A percentile compares a stretch with the other conserved stretches of the same genome.
phyloP scores from a whole-genome alignment of 2,797 vertebrate species.

The Acrossocheilus fasciatus region DNA sequence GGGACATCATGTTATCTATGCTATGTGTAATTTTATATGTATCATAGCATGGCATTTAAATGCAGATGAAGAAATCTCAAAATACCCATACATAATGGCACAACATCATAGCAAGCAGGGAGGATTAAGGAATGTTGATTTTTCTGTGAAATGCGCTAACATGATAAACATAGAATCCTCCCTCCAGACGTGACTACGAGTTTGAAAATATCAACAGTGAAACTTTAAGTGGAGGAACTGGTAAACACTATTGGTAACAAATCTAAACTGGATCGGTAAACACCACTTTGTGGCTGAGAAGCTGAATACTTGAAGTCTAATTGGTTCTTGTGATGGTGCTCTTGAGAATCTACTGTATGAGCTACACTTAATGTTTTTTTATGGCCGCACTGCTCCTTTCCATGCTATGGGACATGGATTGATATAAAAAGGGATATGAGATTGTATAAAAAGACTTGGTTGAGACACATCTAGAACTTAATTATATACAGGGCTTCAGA shows the following conservation, averaged over 20 bases:
- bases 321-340: neutral
- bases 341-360: neutral
- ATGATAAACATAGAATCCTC: conserved; percentile 5
- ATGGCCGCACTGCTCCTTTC: neutral
- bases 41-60: neutral
- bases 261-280: neutral
- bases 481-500: neutral
- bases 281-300: neutral
- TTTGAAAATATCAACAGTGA: conserved; percentile 6
- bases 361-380: conserved; percentile 6
- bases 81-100: neutral
- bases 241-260: conserved; percentile 11
- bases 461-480: neutral
- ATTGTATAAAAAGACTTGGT: neutral
- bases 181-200: neutral
- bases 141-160: conserved; percentile 1
- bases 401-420: neutral
- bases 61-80: neutral
- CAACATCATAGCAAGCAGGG: conserved; percentile 9
- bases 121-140: conserved; percentile 2
- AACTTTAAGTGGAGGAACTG: conserved; percentile 15
- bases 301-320: conserved; percentile 1
- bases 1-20: neutral
- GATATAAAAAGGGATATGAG: neutral
- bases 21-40: neutral